phyloP scores from a whole-genome alignment of 2,113 vertebrate species.

The Gallinago undulata region DNA sequence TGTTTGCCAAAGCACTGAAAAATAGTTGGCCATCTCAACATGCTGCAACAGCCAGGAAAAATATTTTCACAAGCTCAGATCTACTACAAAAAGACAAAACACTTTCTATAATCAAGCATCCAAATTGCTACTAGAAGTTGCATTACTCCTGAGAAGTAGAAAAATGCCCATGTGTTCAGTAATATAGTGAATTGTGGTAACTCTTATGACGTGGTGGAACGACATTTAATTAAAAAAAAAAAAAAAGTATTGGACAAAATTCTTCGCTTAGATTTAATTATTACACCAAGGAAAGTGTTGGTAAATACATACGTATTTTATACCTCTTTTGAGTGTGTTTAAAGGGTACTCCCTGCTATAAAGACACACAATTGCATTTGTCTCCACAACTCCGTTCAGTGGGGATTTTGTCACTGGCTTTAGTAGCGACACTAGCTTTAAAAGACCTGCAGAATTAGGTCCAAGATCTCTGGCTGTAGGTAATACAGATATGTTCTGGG shows the following conservation, averaged over 20 bases:
- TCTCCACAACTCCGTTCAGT: neutral
- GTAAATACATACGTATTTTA: neutral
- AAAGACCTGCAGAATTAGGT: neutral
- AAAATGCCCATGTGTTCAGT: neutral
- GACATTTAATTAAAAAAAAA: neutral
- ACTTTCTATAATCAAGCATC: neutral
- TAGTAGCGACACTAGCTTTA: neutral
- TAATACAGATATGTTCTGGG: neutral
- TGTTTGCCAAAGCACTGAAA: neutral
- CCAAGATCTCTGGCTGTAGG: neutral
- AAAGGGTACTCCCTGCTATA: neutral
- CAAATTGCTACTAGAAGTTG: neutral
- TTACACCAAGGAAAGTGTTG: neutral
- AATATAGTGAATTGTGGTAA: neutral
- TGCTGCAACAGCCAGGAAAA: neutral
- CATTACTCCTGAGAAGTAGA: neutral
- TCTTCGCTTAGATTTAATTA: neutral
- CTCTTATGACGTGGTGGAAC: neutral
- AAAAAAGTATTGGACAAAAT: neutral
- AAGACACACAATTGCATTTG: fast-evolving
- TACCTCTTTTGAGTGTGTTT: neutral
- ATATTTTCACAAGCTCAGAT: neutral
- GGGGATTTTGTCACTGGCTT: neutral
- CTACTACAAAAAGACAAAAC: neutral
- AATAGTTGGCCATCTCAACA: neutral